These are phyloP conservation scores for Galeruca laticollis DNA, from an alignment of 2,888 invertebrate genomes.

Conservation along the genomic window DNA sequence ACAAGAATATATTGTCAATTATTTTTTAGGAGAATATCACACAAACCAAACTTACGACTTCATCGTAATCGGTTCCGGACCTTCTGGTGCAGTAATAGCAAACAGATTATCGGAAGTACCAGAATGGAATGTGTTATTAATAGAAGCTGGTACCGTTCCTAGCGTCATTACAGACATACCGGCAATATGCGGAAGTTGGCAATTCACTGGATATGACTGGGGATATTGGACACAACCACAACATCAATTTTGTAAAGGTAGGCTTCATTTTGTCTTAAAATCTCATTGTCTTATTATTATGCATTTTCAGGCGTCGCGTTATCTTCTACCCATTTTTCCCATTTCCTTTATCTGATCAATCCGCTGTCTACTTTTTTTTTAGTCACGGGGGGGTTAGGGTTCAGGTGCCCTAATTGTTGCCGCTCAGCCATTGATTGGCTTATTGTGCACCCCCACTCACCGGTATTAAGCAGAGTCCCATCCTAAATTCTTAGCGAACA, in stretches of 20 bases:
- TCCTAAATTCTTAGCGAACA: no score
- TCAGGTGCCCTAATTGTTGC: no score
- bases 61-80: slow-evolving; percentile 34
- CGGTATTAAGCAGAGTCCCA: no score
- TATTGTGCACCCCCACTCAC: no score
- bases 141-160: slow-evolving; percentile 32
- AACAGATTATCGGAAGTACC: slow-evolving; percentile 28
- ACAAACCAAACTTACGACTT: slow-evolving; percentile 29
- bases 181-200: slow-evolving; percentile 13
- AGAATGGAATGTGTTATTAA: slow-evolving; percentile 20
- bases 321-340: no score
- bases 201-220: slow-evolving; percentile 34
- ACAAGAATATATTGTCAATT: neutral
- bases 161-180: slow-evolving; percentile 19
- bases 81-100: slow-evolving; percentile 29
- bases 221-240: slow-evolving; percentile 30
- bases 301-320: no score
- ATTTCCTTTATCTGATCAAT: no score
- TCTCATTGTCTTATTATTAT: no score
- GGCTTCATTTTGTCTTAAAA: no score
- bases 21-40: neutral
- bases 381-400: no score
- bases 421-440: no score
- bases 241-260: slow-evolving; percentile 24
- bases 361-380: no score